Base-by-base conservation (phyloP, 2,113 vertebrate species). In the Phasianus colchicus region DNA sequence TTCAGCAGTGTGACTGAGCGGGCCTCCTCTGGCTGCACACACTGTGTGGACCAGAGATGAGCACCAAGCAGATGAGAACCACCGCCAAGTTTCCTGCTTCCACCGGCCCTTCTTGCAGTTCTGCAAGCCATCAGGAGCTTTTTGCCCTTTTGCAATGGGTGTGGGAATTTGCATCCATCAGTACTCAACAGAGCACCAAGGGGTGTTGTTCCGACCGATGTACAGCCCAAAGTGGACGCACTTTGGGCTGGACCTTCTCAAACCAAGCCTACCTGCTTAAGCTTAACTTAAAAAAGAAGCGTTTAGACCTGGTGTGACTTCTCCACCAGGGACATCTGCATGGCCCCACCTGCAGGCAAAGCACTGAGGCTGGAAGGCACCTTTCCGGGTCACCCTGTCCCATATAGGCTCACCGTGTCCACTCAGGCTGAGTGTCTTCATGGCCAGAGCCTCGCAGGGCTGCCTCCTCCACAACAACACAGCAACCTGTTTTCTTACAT, bases 401-500 rank as follows among this genome's bases (percentile, higher is more conserved):
- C 25, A 34, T 50, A 36, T 29, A 47, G 48, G 50, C 2, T 15
- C 45, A n/a, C n/a, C 24, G 0, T 7, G 22, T 22, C 48, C 43
- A 8, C 7, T 1, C 8, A 47, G 6, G 19, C 58, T 75, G 48
- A 30, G 32, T 0, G 2, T 6, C 29, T 2, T 38, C 58, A 11
- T 0, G 1, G 55, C 34, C 27, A 1, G 0, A 52, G n/a, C 24
- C 34, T 74, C 45, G 14, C 27, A 15, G 52, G 52, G 52, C 27
- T 9, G 1, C 12, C 40, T 2, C 9, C 27, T 7, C 7, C 50
- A 3, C 65, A 1, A 2, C 7, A 10, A n/a, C 21, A 38, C 7
- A 45, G 11, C 12, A 43, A 0, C 70, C 0, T 0, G 0, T 7
- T 24, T 21, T 42, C 11, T 0, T 0, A 2, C 0, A 0, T 21